These are phyloP conservation scores for Nematostella vectensis DNA, from an alignment of 92 coral and sea anemone species.

Conservation along the genomic window DNA sequence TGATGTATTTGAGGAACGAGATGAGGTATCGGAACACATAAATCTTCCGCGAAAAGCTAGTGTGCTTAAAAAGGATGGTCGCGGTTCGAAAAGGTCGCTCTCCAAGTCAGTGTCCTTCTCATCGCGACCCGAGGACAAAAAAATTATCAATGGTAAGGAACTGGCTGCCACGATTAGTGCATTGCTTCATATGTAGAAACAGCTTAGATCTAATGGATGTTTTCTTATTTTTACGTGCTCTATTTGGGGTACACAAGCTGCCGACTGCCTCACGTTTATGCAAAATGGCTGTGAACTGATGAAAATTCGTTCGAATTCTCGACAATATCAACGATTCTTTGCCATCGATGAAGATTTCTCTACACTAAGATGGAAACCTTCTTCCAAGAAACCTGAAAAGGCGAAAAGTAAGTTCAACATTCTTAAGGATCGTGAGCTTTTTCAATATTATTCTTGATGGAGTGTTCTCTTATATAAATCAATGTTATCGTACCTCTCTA, in stretches of 20 bases:
- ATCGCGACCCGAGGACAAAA: constrained; percentile 94
- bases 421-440: not conserved
- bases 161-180: constrained; percentile 2
- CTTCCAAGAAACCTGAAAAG: constrained; percentile 95
- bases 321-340: constrained; percentile 89
- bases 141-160: constrained; percentile 86
- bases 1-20: constrained; percentile 46
- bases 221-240: constrained; percentile 11
- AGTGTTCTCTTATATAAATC: no score
- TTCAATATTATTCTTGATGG: no score
- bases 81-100: constrained; percentile 60
- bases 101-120: constrained; percentile 95
- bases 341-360: constrained; percentile 76
- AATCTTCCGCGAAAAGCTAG: constrained; percentile 76
- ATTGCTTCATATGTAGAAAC: constrained; percentile 7
- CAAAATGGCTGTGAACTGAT: constrained; percentile 95
- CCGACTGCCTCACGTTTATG: constrained; percentile 88
- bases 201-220: constrained; percentile 17
- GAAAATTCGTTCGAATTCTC: constrained; percentile 89
- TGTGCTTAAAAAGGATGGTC: constrained; percentile 78
- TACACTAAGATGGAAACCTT: constrained; percentile 87
- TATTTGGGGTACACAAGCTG: constrained; percentile 50
- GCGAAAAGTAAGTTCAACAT: constrained; percentile 70
- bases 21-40: constrained; percentile 24
- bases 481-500: no score